These are phyloP conservation scores for Labeo catla DNA, from an alignment of 2,113 vertebrate species.

Conservation along the genomic window DNA sequence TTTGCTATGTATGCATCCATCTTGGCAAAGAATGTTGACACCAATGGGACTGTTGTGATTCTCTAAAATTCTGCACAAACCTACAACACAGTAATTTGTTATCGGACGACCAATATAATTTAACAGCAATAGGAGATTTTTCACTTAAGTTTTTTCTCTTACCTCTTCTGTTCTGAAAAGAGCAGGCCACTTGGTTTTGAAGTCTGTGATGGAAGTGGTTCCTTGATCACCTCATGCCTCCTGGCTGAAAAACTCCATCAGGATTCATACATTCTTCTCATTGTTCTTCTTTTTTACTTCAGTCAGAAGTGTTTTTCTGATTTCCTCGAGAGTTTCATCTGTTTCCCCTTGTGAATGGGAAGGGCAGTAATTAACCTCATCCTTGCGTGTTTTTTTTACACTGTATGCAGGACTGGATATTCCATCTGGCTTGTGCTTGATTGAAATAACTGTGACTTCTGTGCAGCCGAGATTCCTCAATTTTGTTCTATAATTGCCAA, in stretches of 20 bases:
- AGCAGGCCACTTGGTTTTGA: constrained; percentile 51
- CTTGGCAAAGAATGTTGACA: background rate
- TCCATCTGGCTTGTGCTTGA: constrained; percentile 45
- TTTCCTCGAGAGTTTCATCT: background rate
- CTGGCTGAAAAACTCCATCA: constrained; percentile 52
- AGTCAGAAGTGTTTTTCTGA: background rate
- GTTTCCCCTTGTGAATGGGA: constrained; percentile 40
- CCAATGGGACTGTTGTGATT: background rate
- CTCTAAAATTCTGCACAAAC: constrained; percentile 11
- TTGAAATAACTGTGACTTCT: constrained; percentile 29
- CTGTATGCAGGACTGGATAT: constrained; percentile 29
- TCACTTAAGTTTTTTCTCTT: background rate
- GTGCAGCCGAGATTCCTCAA: constrained; percentile 31
- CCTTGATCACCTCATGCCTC: constrained; percentile 42
- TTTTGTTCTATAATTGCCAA: constrained; percentile 38
- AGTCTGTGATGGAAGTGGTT: constrained; percentile 37
- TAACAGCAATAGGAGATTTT: background rate
- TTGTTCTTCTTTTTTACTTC: constrained; percentile 49
- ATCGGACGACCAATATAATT: background rate
- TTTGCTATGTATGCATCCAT: background rate
- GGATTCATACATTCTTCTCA: background rate
- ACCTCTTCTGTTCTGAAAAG: constrained; percentile 46
- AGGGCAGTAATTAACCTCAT: constrained; percentile 44
- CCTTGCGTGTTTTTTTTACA: constrained; percentile 37
- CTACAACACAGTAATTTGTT: background rate